A percentile compares a stretch with the other conserved stretches of the same genome.
phyloP scores from a whole-genome alignment of 2,888 invertebrate genomes.

The Nomada fabriciana region DNA sequence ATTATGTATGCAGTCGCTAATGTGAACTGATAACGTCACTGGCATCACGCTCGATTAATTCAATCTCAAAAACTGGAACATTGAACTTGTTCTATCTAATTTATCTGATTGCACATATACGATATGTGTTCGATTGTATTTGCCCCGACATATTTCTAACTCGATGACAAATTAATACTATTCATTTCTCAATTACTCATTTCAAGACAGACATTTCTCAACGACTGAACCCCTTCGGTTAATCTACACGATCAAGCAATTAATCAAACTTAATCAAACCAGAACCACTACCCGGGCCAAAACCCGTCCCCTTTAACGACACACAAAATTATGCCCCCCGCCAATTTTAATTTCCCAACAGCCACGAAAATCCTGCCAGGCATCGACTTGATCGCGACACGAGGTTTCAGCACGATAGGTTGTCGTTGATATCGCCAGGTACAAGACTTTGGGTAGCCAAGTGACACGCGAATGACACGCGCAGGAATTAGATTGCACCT shows the following conservation, averaged over 20 bases:
- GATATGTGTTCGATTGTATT: too few relatives aligned
- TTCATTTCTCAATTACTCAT: too few relatives aligned
- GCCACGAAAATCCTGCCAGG: not conserved
- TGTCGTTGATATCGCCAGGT: constrained; percentile 11
- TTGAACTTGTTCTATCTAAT: constrained; percentile 5
- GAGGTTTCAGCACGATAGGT: not conserved
- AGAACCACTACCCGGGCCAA: too few relatives aligned
- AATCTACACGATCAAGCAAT: too few relatives aligned
- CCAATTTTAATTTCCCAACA: too few relatives aligned
- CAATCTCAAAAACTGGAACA: constrained; percentile 29
- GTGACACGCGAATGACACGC: constrained; percentile 56
- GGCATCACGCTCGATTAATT: constrained; percentile 21
- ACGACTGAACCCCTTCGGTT: too few relatives aligned
- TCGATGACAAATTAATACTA: too few relatives aligned
- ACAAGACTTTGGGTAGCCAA: constrained; percentile 38
- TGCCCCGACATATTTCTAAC: too few relatives aligned
- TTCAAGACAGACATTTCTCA: too few relatives aligned
- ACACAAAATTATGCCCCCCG: too few relatives aligned
- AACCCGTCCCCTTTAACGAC: too few relatives aligned
- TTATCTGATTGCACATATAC: not conserved
- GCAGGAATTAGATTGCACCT: constrained; percentile 63
- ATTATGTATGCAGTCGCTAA: constrained; percentile 22
- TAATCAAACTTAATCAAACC: too few relatives aligned
- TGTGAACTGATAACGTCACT: constrained; percentile 15
- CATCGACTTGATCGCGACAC: not conserved